These are phyloP conservation scores for Andrena trimmerana DNA, from an alignment of 2,888 invertebrate genomes.

Conservation along the genomic window DNA sequence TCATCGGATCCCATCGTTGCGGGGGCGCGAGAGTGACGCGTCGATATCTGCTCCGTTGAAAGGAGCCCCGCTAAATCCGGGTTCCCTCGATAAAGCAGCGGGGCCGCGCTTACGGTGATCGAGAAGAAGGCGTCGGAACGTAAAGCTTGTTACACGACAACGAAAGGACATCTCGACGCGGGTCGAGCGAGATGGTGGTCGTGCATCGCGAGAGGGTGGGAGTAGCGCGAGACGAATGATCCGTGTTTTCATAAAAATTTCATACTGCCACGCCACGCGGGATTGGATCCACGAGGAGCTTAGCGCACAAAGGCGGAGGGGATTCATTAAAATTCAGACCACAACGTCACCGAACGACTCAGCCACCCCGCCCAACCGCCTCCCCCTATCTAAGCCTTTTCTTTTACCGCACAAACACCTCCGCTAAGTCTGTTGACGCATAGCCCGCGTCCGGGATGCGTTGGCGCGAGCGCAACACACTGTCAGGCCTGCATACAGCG, in stretches of 20 bases:
- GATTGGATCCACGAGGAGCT: constrained; percentile 57
- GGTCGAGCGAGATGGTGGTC: constrained; percentile 14
- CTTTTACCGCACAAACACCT: not conserved
- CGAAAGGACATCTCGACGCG: constrained; percentile 19
- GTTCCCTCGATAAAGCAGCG: not conserved
- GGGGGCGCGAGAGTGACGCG: constrained; percentile 13
- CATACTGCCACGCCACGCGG: constrained; percentile 47
- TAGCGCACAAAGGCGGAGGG: constrained; percentile 72
- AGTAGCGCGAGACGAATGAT: constrained; percentile 54
- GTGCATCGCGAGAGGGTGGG: not conserved
- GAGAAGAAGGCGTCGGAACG: not conserved
- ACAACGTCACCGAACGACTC: constrained; percentile 64
- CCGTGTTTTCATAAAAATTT: constrained; percentile 74
- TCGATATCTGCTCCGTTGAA: not conserved
- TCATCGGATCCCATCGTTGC: not conserved
- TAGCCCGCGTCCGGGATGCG: not conserved
- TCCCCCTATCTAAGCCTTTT: not conserved
- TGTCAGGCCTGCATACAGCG: constrained; percentile 4
- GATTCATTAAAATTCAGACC: constrained; percentile 77
- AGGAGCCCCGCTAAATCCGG: constrained; percentile 4
- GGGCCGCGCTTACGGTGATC: constrained; percentile 9
- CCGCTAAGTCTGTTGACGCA: not conserved
- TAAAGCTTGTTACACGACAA: constrained; percentile 19
- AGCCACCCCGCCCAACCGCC: not conserved
- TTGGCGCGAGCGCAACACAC: not conserved